Base-by-base conservation (phyloP, 2,888 invertebrate genomes). In the Thymelicus sylvestris region DNA sequence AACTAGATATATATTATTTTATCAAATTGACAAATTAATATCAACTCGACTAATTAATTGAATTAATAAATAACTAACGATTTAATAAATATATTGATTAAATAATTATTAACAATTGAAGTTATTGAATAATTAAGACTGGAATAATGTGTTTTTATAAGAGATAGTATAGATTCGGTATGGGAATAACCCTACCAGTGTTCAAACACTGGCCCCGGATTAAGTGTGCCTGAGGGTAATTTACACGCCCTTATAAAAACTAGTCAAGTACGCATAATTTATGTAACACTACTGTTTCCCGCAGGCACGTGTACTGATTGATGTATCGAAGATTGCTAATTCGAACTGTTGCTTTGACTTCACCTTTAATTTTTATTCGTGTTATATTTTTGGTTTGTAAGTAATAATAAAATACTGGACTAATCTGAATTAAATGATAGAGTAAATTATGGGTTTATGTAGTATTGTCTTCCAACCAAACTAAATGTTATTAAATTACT, bases 191-290 rank as follows among this genome's bases (percentile, higher is more conserved):
- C 67, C 59, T 31, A 12, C 7, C 24, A 13, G 60, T 39, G 44
- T 44, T 66, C 60, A 60, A 67, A 60, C 48, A 60, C 19, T 52
- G 48, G 47, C n/a, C 48, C 31, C 31, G 38, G 60, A 67, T 60
- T 48, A 66, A 66, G 60, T 67, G 67, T 39, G n/a, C 59, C 60
- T 15, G 47, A 19, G 67, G 67, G 60, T 67, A 67, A 60, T 60
- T 67, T 67, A 60, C 59, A 67, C 67, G 67, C 67, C 67, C 67
- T n/a, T 60, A 50, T 67, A 67, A 60, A 66, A 67, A 66, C 15
- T 59, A 48, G 59, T 59, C 47, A 48, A 66, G 66, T 48, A 66
- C 57, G 44, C 13, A 15, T 48, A 15, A 67, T 50, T 67, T 39
- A 24, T 60, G 7, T 66, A 66, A 66, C 47, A 41, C 41, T 59